Evolutionary conservation across 2,113 vertebrate species (phyloP), one percentile per base, ranked within the genome.

Genomic region (Eptatretus burgeri): DNA sequence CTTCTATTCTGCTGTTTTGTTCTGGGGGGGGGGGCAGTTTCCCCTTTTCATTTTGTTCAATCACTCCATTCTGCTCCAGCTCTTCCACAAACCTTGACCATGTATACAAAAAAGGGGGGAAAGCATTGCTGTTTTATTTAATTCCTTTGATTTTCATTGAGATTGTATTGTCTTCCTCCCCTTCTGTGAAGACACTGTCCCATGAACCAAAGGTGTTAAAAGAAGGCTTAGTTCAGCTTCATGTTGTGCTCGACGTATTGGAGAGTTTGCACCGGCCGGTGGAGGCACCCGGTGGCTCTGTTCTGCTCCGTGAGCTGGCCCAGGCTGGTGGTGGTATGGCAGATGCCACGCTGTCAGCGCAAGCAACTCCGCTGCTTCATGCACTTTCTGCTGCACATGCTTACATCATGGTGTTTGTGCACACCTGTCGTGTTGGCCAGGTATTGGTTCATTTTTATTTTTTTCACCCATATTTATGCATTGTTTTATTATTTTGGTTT

Each of bases 361-460:
- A 81, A 63, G 85, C 86, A 63, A 91, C 85, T 2, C 86, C 86
- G 4, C 75, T 93, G 56, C 75, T 93, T 10, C 85, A 93, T 66
- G 81, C 86, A 1, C 80, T 93, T 14, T 87, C 85, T 2, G 85
- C 86, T 2, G 86, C 86, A 1, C 85, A 93, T 2, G 86, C 86
- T n/a, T 91, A 91, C 76, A 93, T 93, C 75, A 85, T 93, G 72
- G 89, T 93, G 86, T 93, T 93, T 65, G 86, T 91, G 62, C 86
- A 91, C 69, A 93, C 85, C 18, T 93, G 86, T 71, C 75, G 86
- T 66, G 85, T 89, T 8, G 85, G 85, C 69, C 85, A 93, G 81
- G 85, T 87, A 74, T 76, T 70, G 18, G 14, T 52, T 56, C 14
- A 5, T 20, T 10, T 9, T 11, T 60, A 17, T n/a, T 60, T 41